phyloP scores from a whole-genome alignment of 2,797 vertebrate genomes.

The Sebastes oblongus region DNA sequence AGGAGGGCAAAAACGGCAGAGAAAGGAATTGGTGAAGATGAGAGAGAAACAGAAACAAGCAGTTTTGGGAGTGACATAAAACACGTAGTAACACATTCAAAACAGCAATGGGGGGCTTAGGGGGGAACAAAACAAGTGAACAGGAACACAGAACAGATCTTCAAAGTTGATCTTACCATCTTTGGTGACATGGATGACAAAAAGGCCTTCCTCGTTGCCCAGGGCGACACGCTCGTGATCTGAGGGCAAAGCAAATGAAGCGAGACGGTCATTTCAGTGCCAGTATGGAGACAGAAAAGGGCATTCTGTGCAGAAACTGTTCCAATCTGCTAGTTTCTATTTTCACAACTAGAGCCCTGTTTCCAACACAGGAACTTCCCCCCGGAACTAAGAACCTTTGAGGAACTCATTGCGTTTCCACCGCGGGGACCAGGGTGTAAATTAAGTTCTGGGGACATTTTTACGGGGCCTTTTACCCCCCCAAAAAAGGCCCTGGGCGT shows the following conservation, averaged over 20 bases:
- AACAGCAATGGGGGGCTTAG: background rate
- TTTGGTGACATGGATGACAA: slow-evolving; percentile 97
- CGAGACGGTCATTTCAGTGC: background rate
- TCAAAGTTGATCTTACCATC: slow-evolving; percentile 86
- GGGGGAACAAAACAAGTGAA: background rate
- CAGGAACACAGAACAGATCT: background rate
- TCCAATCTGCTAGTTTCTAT: slow-evolving; percentile 10
- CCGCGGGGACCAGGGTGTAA: too few species aligned
- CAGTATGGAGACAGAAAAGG: background rate
- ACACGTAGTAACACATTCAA: background rate
- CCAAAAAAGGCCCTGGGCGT: too few species aligned
- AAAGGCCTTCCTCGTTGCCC: slow-evolving; percentile 97
- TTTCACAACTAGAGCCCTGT: slow-evolving; percentile 7
- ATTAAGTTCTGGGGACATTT: too few species aligned
- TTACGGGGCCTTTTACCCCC: too few species aligned
- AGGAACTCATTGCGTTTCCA: too few species aligned
- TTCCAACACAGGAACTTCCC: too few species aligned
- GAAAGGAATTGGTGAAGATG: background rate
- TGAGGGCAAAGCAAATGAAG: slow-evolving; percentile 57
- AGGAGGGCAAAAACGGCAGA: background rate
- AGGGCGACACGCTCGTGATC: slow-evolving; percentile 98
- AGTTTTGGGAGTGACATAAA: background rate
- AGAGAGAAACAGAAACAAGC: background rate
- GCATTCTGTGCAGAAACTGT: background rate
- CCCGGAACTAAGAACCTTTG: too few species aligned